phyloP scores from a whole-genome alignment of 35 echinoderm and acorn worm species.

The Eucidaris tribuloides region DNA sequence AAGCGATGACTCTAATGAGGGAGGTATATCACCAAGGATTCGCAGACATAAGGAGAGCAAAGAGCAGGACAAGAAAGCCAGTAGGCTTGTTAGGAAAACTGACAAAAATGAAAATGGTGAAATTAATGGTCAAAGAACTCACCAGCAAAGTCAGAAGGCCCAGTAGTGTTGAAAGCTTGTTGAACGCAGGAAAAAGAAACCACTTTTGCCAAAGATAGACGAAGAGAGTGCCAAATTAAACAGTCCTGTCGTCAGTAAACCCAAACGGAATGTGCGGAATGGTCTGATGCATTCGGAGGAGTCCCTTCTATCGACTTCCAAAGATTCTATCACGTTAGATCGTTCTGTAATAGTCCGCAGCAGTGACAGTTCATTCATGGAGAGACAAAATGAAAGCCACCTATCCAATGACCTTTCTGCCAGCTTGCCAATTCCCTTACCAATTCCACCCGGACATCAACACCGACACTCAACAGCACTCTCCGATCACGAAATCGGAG shows the following conservation, averaged over 20 bases:
- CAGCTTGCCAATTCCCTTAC: neutral
- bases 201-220: neutral
- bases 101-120: neutral
- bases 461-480: neutral
- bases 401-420: conserved; percentile 11
- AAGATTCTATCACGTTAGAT: neutral
- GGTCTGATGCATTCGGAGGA: neutral
- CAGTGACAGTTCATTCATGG: neutral
- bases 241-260: neutral
- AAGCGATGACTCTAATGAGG: neutral
- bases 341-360: neutral
- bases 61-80: neutral
- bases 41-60: neutral
- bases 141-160: no score
- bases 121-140: neutral
- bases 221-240: neutral
- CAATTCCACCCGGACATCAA: neutral
- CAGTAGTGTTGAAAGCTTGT: no score
- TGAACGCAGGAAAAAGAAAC: neutral
- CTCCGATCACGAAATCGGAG: neutral
- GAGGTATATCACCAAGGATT: neutral
- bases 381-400: neutral
- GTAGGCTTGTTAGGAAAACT: neutral
- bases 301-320: neutral
- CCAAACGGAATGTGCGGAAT: neutral